Conservation (phyloP, 2,797 vertebrate species). For the Hylomyscus alleni region DNA sequence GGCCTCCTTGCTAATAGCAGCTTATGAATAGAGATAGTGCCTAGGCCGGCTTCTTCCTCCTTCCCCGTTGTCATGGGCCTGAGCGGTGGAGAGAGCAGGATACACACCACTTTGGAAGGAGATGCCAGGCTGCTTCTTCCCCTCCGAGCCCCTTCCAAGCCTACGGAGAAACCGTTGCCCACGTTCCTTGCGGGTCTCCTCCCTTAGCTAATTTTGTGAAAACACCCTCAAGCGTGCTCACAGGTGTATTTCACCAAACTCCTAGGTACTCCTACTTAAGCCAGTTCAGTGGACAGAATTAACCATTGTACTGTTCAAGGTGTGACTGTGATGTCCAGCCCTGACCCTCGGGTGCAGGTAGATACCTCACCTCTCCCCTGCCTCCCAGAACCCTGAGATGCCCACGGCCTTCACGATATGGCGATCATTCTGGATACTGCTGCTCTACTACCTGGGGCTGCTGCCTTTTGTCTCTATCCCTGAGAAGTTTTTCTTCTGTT, state of each 20-base stretch:
- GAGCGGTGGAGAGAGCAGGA: not conserved
- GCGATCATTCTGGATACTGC: constrained; percentile 67
- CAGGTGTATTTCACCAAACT: not conserved
- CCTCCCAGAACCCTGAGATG: constrained; percentile 85
- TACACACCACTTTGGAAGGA: not conserved
- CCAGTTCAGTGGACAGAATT: not conserved
- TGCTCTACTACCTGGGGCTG: constrained; percentile 85
- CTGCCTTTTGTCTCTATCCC: constrained; percentile 83
- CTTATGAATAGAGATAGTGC: no score
- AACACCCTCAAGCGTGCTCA: no score
- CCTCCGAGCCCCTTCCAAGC: not conserved
- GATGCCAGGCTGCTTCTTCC: not conserved
- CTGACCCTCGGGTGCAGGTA: not conserved
- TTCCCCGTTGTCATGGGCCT: not conserved
- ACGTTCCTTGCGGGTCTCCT: not conserved
- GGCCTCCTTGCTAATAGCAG: no score
- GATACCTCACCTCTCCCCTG: not conserved
- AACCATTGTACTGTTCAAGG: not conserved
- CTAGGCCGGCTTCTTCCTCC: not conserved
- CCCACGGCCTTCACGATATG: constrained; percentile 78
- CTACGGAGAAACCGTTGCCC: not conserved
- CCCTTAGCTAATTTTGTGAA: not conserved
- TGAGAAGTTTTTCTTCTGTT: constrained; percentile 83
- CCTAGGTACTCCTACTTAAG: not conserved
- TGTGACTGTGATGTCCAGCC: not conserved